Conservation (phyloP, 2,888 invertebrate species). For the Temnothorax rugatulus region DNA sequence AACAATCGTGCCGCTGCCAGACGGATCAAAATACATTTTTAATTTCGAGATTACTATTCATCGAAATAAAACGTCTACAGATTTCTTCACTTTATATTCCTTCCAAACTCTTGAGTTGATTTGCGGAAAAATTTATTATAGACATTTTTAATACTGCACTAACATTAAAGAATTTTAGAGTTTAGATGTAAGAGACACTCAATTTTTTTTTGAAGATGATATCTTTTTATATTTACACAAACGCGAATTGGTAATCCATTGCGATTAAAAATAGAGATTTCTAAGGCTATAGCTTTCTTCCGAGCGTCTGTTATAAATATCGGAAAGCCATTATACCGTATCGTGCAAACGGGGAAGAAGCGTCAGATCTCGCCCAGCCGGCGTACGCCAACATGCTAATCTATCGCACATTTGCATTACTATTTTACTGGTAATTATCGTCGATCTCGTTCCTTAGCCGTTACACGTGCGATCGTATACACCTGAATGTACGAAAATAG, state of each 20-base stretch:
- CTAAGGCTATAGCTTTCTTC: conserved; percentile 21
- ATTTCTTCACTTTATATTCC: conserved; percentile 1
- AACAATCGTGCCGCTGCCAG: neutral
- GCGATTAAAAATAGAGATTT: conserved; percentile 32
- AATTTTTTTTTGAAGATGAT: neutral
- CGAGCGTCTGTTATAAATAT: conserved; percentile 40
- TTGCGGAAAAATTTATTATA: neutral
- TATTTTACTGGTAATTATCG: conserved; percentile 50
- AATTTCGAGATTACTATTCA: conserved; percentile 23
- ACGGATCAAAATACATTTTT: conserved; percentile 31
- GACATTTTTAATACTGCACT: conserved; percentile 2
- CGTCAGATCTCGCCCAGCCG: conserved; percentile 37
- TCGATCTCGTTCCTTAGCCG: conserved; percentile 32
- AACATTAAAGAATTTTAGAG: neutral
- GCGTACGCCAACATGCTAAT: conserved; percentile 51
- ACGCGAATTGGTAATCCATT: conserved; percentile 1
- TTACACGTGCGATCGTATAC: conserved; percentile 41
- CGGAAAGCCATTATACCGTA: conserved; percentile 51
- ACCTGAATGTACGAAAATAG: conserved; percentile 47
- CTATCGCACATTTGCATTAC: conserved; percentile 49
- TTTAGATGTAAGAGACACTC: neutral
- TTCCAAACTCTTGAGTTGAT: neutral
- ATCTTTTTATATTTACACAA: neutral
- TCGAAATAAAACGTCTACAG: neutral
- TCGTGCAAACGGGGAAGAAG: conserved; percentile 42